phyloP scores from a whole-genome alignment of 2,888 invertebrate genomes.

The Panzeria rudis region DNA sequence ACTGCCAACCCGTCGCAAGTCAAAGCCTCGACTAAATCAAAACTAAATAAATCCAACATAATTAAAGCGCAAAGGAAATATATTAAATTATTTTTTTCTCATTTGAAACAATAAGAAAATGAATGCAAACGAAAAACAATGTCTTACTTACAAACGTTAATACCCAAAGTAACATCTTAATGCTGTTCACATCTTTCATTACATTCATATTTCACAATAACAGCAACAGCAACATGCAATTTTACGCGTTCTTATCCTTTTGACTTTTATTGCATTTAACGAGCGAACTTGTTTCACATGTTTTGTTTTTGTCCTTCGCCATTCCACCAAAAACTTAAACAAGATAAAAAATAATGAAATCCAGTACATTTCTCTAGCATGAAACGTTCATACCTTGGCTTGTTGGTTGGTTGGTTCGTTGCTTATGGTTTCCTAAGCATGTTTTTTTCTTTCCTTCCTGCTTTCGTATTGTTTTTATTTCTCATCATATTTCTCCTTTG shows the following conservation, averaged over 20 bases:
- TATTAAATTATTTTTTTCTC: not conserved
- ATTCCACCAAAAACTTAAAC: conserved; percentile 3
- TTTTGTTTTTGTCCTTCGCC: conserved; percentile 8
- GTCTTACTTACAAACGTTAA: conserved; percentile 20
- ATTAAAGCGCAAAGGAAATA: conserved; percentile 34
- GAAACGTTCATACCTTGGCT: not conserved
- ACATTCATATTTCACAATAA: conserved; percentile 47
- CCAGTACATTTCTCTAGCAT: conserved; percentile 35
- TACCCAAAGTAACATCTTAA: conserved; percentile 48
- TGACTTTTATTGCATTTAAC: conserved; percentile 63
- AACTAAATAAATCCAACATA: conserved; percentile 23
- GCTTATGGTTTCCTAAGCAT: conserved; percentile 40
- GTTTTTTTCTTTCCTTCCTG: conserved; percentile 14
- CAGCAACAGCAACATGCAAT: conserved; percentile 30
- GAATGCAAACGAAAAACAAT: conserved; percentile 7
- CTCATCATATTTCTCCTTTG: conserved; percentile 44
- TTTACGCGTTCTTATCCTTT: conserved; percentile 61
- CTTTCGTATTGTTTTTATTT: conserved; percentile 21
- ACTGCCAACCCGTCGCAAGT: not conserved
- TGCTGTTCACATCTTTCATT: conserved; percentile 51
- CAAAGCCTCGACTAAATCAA: not conserved
- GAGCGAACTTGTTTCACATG: conserved; percentile 30
- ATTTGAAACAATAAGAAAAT: not conserved
- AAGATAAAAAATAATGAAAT: conserved; percentile 9
- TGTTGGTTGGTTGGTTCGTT: conserved; percentile 25